Conservation (phyloP, 1,140 invertebrate species). For the Drosophila mauritiana region DNA sequence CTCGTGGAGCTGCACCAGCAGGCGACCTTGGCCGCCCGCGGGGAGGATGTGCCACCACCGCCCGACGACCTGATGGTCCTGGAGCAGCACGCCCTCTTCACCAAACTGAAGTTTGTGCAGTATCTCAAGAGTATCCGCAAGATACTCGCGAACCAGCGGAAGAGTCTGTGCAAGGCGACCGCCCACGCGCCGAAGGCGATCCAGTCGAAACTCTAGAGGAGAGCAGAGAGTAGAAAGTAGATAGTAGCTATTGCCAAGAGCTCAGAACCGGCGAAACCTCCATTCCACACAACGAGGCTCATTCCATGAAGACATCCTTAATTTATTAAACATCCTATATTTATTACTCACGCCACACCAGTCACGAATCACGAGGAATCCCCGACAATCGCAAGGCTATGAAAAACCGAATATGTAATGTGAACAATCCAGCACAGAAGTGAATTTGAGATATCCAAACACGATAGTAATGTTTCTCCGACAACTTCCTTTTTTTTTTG, state of each 20-base stretch:
- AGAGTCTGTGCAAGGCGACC: constrained; percentile 5
- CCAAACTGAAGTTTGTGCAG: constrained; percentile 51
- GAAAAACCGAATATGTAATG: constrained; percentile 39
- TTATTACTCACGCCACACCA: constrained; percentile 32
- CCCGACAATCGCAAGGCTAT: constrained; percentile 30
- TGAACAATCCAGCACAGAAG: constrained; percentile 5
- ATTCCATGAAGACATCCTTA: constrained; percentile 41
- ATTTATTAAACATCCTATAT: constrained; percentile 49
- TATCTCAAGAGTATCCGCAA: constrained; percentile 49
- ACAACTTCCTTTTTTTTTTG: neutral
- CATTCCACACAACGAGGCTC: constrained; percentile 46
- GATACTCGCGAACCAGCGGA: constrained; percentile 27
- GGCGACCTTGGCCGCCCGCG: constrained; percentile 38
- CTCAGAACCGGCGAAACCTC: constrained; percentile 28
- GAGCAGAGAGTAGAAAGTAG: too few species aligned
- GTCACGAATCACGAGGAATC: constrained; percentile 15
- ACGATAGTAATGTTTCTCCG: too few species aligned
- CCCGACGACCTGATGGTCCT: constrained; percentile 2
- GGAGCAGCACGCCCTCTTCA: constrained; percentile 35
- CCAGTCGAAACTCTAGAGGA: too few species aligned
- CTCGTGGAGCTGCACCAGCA: constrained; percentile 42
- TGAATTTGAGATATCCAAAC: too few species aligned
- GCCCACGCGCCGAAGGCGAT: neutral
- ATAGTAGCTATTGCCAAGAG: neutral
- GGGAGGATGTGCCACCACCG: neutral